Conservation (phyloP, 2,888 invertebrate species). For the Himalopsyche tibetana region DNA sequence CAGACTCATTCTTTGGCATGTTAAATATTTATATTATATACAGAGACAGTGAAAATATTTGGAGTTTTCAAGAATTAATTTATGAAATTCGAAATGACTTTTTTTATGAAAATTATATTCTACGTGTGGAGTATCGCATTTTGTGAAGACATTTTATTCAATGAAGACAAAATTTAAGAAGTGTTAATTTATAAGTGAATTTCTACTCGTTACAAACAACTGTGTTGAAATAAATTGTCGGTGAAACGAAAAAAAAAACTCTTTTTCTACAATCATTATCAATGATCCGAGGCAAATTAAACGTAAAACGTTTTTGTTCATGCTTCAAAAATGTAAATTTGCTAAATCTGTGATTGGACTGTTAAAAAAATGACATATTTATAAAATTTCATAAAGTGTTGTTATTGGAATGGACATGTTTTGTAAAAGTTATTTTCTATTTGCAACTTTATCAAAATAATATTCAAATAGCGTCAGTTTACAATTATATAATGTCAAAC, state of each 20-base stretch:
- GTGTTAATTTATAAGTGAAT: slow-evolving; percentile 21
- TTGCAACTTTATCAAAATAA: background rate
- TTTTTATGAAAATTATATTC: background rate
- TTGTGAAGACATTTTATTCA: background rate
- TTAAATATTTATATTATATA: slow-evolving; percentile 7
- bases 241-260: slow-evolving; percentile 7
- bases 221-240: background rate
- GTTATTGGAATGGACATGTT: slow-evolving; percentile 16
- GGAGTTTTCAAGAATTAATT: slow-evolving; percentile 6
- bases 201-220: background rate
- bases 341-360: slow-evolving; percentile 42
- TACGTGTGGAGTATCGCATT: background rate
- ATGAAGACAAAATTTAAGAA: background rate
- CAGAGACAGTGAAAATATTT: slow-evolving; percentile 32
- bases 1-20: slow-evolving; percentile 39
- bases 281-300: slow-evolving; percentile 5
- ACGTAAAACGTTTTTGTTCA: slow-evolving; percentile 16
- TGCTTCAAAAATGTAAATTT: slow-evolving; percentile 38
- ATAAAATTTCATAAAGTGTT: slow-evolving; percentile 20
- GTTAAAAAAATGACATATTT: slow-evolving; percentile 32
- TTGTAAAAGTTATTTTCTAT: slow-evolving; percentile 12
- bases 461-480: background rate
- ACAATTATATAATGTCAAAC: background rate
- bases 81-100: background rate
- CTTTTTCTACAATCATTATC: background rate